Base-by-base conservation (phyloP, 2,113 vertebrate genomes). In the Paraplagusia blochii region DNA sequence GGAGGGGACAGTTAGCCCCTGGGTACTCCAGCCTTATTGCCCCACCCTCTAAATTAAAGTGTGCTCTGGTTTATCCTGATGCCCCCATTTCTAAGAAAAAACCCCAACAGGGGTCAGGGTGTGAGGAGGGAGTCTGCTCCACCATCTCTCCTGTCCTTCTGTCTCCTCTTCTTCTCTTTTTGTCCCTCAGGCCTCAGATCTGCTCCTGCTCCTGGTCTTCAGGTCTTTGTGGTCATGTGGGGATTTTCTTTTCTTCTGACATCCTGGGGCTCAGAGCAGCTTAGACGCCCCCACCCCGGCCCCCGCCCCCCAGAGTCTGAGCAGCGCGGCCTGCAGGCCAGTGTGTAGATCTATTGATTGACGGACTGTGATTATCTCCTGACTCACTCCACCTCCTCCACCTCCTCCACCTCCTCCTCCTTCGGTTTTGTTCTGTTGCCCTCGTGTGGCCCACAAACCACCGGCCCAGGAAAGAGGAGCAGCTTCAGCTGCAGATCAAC, bases 231-330 rank as follows among this genome's bases (percentile, higher is more conserved):
- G 83, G 82, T 87, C 81, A 78, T 46, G 79, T 71, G 64, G 80
- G 84, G 82, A 84, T 85, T 77, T 86, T 86, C 78, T 80, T 84
- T 84, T 81, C 73, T 83, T 79, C 79, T 73, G 60, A 57, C 36
- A 48, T 14, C 83, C 80, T 66, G 58, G 18, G 83, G 83, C 81
- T 77, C 62, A 58, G 76, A 71, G 72, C 74, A 80, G 87, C 82
- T 84, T 77, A 79, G 66, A 69, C 76, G 53, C 11, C 76, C 45
- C 68, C 58, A 72, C n/a, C n/a, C n/a, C n/a, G n/a, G 54, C 56
- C 35, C 35, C 35, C 5, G 9, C 5, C 35, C 35, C 35, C 35
- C 60, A 60, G 48, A 36, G n/a, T n/a, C 44, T 36, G 50, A 68
- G 53, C 66, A 56, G 67, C 64, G 16, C 9, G 51, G 45, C 40